phyloP scores from a whole-genome alignment of 1,140 invertebrate genomes.

The Drosophila seguyi region DNA sequence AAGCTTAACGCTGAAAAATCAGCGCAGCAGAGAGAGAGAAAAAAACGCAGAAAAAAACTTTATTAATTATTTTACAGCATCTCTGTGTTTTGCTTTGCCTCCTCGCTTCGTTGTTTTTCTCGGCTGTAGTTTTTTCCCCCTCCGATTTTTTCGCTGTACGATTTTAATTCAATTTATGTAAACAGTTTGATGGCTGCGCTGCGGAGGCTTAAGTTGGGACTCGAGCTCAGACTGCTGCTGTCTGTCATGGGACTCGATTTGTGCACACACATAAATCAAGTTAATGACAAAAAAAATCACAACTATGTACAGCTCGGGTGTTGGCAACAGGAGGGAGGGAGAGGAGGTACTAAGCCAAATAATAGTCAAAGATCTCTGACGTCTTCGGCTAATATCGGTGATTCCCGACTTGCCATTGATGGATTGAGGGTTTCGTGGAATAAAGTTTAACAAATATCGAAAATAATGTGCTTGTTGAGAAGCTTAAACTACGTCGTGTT shows the following conservation, averaged over 20 bases:
- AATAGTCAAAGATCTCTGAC: conserved; percentile 30
- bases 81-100: conserved; percentile 46
- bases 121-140: conserved; percentile 24
- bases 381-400: conserved; percentile 26
- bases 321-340: conserved; percentile 18
- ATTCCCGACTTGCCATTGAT: conserved; percentile 21
- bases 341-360: conserved; percentile 24
- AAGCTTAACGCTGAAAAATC: conserved; percentile 75
- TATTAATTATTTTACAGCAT: conserved; percentile 83
- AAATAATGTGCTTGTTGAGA: conserved; percentile 17
- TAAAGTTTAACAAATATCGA: conserved; percentile 19
- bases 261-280: conserved; percentile 75
- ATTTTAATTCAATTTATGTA: conserved; percentile 83
- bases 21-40: conserved; percentile 49
- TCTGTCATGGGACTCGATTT: conserved; percentile 64
- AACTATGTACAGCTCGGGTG: conserved; percentile 25
- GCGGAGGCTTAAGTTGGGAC: conserved; percentile 47
- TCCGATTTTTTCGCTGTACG: conserved; percentile 45
- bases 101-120: conserved; percentile 28
- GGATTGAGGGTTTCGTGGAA: conserved; percentile 26
- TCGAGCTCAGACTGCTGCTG: conserved; percentile 29
- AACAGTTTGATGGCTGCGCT: conserved; percentile 71
- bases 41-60: conserved; percentile 70
- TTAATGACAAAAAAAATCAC: conserved; percentile 76
- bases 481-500: conserved; percentile 12